phyloP scores from a whole-genome alignment of 2,797 vertebrate genomes.

The Manis crassicaudata region DNA sequence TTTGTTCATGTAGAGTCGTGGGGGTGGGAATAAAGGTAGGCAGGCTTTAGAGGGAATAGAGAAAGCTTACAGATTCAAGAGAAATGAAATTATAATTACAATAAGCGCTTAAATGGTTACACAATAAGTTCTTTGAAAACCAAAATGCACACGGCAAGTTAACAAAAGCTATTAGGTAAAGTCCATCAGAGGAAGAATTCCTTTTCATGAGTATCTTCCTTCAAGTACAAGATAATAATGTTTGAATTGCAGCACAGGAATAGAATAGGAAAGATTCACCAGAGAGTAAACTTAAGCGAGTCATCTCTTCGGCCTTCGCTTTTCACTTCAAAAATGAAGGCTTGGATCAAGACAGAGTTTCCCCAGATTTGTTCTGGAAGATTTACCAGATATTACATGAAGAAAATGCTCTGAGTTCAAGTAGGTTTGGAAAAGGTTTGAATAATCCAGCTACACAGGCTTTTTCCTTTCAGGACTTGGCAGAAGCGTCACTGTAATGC shows the following conservation, averaged over 20 bases:
- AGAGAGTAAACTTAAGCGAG: background rate
- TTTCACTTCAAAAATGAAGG: conserved; percentile 58
- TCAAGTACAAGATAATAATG: background rate
- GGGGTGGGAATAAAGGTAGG: background rate
- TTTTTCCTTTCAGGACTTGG: background rate
- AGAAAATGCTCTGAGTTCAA: conserved; percentile 25
- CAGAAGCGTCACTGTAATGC: background rate
- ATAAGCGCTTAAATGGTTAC: background rate
- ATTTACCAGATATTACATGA: conserved; percentile 9
- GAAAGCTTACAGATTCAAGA: conserved; percentile 68
- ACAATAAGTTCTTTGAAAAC: conserved; percentile 73
- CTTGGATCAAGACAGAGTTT: background rate
- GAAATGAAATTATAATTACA: conserved; percentile 67
- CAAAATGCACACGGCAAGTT: conserved; percentile 40
- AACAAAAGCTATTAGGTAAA: conserved; percentile 55
- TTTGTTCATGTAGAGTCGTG: conserved; percentile 50
- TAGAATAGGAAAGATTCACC: background rate
- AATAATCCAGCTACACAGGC: background rate
- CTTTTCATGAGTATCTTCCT: conserved; percentile 17
- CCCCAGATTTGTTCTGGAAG: conserved; percentile 27
- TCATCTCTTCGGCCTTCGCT: conserved; percentile 33
- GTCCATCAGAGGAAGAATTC: background rate
- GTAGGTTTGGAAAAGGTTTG: background rate
- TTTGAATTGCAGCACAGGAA: background rate
- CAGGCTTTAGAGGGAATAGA: conserved; percentile 62